Percentiles rank a stretch among this genome's conserved stretches.
phyloP scores from a whole-genome alignment of 1,140 invertebrate species.

The Temnothorax longispinosus region DNA sequence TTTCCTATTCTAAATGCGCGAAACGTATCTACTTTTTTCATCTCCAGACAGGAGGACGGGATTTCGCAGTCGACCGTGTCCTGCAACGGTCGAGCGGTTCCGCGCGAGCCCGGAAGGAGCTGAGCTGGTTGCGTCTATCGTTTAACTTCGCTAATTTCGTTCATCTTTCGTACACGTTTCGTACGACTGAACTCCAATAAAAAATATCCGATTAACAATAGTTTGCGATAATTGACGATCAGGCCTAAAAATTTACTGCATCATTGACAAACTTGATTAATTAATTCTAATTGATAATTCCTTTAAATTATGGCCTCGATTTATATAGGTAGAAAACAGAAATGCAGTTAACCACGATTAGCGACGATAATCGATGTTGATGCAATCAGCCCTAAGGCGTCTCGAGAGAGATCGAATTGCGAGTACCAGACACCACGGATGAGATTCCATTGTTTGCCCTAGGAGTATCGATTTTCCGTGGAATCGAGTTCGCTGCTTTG shows the following conservation, averaged over 20 bases:
- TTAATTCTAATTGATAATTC: background rate
- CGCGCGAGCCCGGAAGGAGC: background rate
- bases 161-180: background rate
- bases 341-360: constrained; percentile 35
- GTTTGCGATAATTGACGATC: background rate
- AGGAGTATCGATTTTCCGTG: constrained; percentile 40
- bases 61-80: constrained; percentile 17
- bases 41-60: background rate
- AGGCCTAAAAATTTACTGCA: background rate
- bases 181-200: background rate
- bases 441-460: constrained; percentile 40
- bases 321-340: background rate
- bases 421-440: constrained; percentile 17
- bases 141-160: background rate
- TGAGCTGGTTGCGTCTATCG: constrained; percentile 1
- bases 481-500: constrained; percentile 15
- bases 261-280: background rate
- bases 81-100: constrained; percentile 6
- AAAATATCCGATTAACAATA: constrained; percentile 1
- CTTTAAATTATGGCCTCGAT: background rate
- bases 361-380: constrained; percentile 38
- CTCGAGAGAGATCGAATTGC: constrained; percentile 44
- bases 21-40: constrained; percentile 55
- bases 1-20: constrained; percentile 6
- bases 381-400: constrained; percentile 15